Conservation (phyloP, 2,113 vertebrate species). For the Burhinus oedicnemus region DNA sequence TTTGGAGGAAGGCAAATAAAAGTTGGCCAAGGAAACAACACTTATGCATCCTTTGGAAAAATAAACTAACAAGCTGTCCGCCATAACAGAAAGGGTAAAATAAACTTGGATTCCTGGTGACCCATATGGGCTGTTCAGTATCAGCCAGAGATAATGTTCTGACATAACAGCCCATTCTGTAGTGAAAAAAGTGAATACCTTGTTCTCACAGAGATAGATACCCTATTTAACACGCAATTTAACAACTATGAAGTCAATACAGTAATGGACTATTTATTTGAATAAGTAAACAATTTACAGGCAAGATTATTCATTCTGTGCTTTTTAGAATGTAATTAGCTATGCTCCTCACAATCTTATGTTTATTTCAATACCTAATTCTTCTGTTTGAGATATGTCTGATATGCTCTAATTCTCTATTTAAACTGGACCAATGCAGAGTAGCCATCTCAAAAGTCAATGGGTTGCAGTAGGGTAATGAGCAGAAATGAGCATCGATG, state of each 20-base stretch:
- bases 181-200: neutral
- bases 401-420: neutral
- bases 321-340: neutral
- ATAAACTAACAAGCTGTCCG: neutral
- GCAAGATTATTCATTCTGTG: neutral
- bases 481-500: neutral
- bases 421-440: neutral
- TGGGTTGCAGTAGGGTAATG: neutral
- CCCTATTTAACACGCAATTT: neutral
- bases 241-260: neutral
- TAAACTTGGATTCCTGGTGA: neutral
- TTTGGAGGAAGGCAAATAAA: neutral
- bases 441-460: neutral
- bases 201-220: neutral
- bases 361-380: neutral
- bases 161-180: neutral
- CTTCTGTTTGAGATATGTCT: neutral
- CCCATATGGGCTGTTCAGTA: neutral
- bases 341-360: neutral
- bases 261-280: neutral
- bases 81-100: neutral
- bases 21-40: neutral
- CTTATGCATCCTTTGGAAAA: neutral
- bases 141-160: neutral
- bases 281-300: neutral